These are phyloP conservation scores for Eristalinus sepulchralis DNA, from an alignment of 2,888 invertebrate genomes.

Conservation along the genomic window DNA sequence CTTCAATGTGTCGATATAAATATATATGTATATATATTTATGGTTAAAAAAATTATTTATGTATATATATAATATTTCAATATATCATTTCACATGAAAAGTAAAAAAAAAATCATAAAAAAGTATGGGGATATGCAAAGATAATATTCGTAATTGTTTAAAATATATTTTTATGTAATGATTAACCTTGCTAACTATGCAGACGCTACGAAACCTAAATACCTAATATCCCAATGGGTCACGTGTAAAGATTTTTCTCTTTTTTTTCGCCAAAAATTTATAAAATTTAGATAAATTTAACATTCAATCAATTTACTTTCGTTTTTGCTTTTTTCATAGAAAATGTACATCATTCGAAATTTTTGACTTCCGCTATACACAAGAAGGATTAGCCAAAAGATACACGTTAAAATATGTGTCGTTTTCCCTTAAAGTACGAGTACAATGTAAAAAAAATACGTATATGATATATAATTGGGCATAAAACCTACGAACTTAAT, in stretches of 20 bases:
- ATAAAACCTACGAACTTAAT: slow-evolving; percentile 22
- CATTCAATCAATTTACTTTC: not conserved
- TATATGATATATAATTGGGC: slow-evolving; percentile 24
- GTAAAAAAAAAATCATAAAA: slow-evolving; percentile 22
- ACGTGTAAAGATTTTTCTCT: slow-evolving; percentile 2
- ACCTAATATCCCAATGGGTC: slow-evolving; percentile 43
- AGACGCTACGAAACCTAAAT: not conserved
- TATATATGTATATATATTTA: slow-evolving; percentile 49
- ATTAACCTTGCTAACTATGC: slow-evolving; percentile 22
- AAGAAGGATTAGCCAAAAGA: not conserved
- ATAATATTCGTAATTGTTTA: slow-evolving; percentile 4
- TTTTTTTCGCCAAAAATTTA: slow-evolving; percentile 60
- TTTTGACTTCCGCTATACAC: not conserved
- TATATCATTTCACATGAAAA: slow-evolving; percentile 20
- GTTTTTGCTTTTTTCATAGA: slow-evolving; percentile 62
- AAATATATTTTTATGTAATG: slow-evolving; percentile 1
- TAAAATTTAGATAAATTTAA: slow-evolving; percentile 62
- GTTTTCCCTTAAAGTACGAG: slow-evolving; percentile 17
- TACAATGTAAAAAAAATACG: slow-evolving; percentile 9
- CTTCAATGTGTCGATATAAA: slow-evolving; percentile 60
- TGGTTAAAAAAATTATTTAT: slow-evolving; percentile 39
- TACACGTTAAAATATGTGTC: not conserved
- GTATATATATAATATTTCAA: slow-evolving; percentile 33
- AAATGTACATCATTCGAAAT: slow-evolving; percentile 23
- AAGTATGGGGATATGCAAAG: slow-evolving; percentile 58